Evolutionary conservation across 2,888 invertebrate genomes (phyloP), one percentile per base, ranked within the genome.

Genomic region (Monopis laevigella): DNA sequence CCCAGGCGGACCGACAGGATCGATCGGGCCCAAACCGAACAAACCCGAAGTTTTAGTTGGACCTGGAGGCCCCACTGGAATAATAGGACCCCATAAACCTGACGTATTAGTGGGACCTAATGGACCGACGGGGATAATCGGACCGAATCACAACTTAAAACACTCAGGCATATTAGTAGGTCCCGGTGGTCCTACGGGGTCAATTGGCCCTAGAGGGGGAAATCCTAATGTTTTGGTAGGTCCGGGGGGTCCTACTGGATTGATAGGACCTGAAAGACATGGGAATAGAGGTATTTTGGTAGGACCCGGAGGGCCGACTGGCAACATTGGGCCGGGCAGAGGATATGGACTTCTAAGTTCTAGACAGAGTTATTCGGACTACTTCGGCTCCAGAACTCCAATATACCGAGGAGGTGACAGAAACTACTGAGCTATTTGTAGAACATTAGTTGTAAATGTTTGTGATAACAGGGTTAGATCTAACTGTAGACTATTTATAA

Each of bases 221-320:
- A 10, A n/a, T 13, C 18, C 48, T 29, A 51, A 39, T 45, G 48
- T 51, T 11, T 44, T 51, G 39, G 49, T 56, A 3, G 57, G 77
- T 8, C 78, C 78, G 1, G 69, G 67, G 1, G 84, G 84, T 10
- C 81, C 83, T 2, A 78, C 78, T 1, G 80, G 78, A 27, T 56
- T 69, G 12, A 59, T 74, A 35, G 75, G 69, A 24, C 64, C 60
- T n/a, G n/a, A 24, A 6, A 6, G 24, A 7, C 24, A 24, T 4
- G 29, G 29, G 12, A 29, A 29, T 43, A 47, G 56, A 26, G 56
- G 58, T 4, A 26, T 82, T 29, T 53, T 77, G 10, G 66, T 68
- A 1, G 74, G 77, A 8, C 80, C 78, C 1, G 69, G 66, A 1
- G 84, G 84, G n/a, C 81, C 83, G 2, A 78, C 78, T 1, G 80